These are phyloP conservation scores for Dastarcus helophoroides DNA, from an alignment of 2,888 invertebrate species.

Conservation along the genomic window DNA sequence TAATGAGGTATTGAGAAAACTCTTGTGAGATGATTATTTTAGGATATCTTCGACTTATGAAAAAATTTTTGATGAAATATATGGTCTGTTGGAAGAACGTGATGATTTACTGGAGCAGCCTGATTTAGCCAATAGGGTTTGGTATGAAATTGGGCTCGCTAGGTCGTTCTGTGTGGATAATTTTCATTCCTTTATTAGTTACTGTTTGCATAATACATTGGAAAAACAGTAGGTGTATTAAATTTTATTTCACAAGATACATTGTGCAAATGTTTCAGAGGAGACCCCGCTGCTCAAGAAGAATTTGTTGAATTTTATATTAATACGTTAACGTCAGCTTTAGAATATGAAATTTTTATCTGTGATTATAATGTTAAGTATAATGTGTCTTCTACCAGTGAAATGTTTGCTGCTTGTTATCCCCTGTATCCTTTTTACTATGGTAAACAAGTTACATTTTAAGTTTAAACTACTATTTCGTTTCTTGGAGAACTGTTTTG, in stretches of 20 bases:
- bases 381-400: slow-evolving; percentile 27
- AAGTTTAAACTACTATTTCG: slow-evolving; percentile 2
- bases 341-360: slow-evolving; percentile 35
- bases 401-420: slow-evolving; percentile 28
- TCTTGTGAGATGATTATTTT: slow-evolving; percentile 21
- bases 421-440: slow-evolving; percentile 26
- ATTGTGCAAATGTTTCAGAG: slow-evolving; percentile 20
- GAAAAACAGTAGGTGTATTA: slow-evolving; percentile 14
- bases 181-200: slow-evolving; percentile 27
- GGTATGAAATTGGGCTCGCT: slow-evolving; percentile 26
- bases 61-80: slow-evolving; percentile 57
- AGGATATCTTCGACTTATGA: slow-evolving; percentile 72
- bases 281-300: slow-evolving; percentile 25
- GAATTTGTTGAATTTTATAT: slow-evolving; percentile 29
- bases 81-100: slow-evolving; percentile 38
- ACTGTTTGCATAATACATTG: slow-evolving; percentile 29
- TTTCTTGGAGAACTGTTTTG: too few species aligned
- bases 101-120: slow-evolving; percentile 20
- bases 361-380: slow-evolving; percentile 32
- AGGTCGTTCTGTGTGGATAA: slow-evolving; percentile 29
- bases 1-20: background rate
- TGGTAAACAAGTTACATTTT: background rate
- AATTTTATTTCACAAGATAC: background rate
- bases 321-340: slow-evolving; percentile 25
- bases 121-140: slow-evolving; percentile 21